Evolutionary conservation across 2,888 invertebrate species (phyloP), one percentile per base, ranked within the genome.

Genomic region (Oxytorus armatus): DNA sequence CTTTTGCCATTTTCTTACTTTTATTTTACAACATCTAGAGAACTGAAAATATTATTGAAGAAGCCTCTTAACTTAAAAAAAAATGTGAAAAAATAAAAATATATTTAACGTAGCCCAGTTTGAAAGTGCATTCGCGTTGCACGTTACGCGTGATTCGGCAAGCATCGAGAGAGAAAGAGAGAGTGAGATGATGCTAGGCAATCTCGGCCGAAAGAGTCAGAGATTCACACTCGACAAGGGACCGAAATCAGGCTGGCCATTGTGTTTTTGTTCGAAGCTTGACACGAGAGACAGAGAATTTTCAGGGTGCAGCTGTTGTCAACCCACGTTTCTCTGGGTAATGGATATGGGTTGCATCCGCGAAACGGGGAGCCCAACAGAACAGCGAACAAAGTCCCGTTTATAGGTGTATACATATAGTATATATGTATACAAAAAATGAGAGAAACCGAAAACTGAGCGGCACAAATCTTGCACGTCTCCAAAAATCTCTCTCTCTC

Each of bases 181-280:
- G 36, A 36, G 21, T 11, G n/a, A 14, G 7, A 14, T 39, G 39
- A 21, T 59, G 36, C 8, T 2, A 29, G 8, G 49, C 47, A 59
- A 23, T 49, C 36, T 61, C 68, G 63, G 23, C 33, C 47, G 53
- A 78, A 70, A 76, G 66, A 70, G 49, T 70, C 53, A n/a, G 53
- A 55, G 81, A 55, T 25, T 69, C 59, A 65, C 47, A 25, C 69
- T 51, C 70, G 78, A 85, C 84, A 85, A 85, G 81, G 84, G 85
- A 83, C 83, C 75, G 80, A 86, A 83, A 88, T 88, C 85, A 87
- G 85, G 82, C 81, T 81, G 83, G 55, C 85, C 85, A 87, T 88
- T 88, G 87, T 87, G 84, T 86, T 86, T 86, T 88, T 83, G 83
- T 85, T 81, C 78, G 82, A 82, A 84, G 82, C 85, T 84, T 85